Evolutionary conservation across 2,888 invertebrate species (phyloP).

Genomic region (Plemyria rubiginata): DNA sequence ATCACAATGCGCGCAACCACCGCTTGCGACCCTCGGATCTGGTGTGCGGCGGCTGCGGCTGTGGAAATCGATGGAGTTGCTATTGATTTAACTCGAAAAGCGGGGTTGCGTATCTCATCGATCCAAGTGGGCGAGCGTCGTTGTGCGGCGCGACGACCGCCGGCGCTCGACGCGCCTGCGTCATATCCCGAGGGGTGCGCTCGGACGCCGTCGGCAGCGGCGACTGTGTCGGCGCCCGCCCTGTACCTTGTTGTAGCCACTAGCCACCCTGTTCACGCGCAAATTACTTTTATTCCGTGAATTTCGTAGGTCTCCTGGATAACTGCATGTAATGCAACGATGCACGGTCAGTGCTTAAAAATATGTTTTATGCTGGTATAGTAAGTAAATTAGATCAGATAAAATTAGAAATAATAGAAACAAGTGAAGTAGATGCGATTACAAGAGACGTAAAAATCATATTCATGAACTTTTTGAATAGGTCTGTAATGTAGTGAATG

Average conservation of each 20-base stretch:
- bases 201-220: conserved; percentile 46
- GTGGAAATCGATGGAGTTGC: conserved; percentile 90
- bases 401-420: too few species aligned
- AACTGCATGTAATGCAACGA: neutral
- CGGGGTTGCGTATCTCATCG: conserved; percentile 91
- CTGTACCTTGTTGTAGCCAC: conserved; percentile 28
- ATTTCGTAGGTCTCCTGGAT: conserved; percentile 4
- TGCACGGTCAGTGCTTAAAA: neutral
- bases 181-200: conserved; percentile 56
- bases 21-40: conserved; percentile 79
- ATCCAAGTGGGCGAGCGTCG: conserved; percentile 77
- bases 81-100: conserved; percentile 88
- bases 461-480: too few species aligned
- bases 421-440: too few species aligned
- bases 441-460: too few species aligned
- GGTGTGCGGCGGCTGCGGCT: conserved; percentile 86
- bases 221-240: conserved; percentile 44
- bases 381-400: too few species aligned
- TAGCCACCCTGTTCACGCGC: conserved; percentile 77
- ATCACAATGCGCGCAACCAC: conserved; percentile 75
- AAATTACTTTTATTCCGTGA: conserved; percentile 54
- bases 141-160: conserved; percentile 41
- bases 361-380: too few species aligned
- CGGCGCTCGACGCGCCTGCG: conserved; percentile 65
- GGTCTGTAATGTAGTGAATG: too few species aligned